phyloP scores from a whole-genome alignment of 2,888 invertebrate genomes.

The Pteria penguin region DNA sequence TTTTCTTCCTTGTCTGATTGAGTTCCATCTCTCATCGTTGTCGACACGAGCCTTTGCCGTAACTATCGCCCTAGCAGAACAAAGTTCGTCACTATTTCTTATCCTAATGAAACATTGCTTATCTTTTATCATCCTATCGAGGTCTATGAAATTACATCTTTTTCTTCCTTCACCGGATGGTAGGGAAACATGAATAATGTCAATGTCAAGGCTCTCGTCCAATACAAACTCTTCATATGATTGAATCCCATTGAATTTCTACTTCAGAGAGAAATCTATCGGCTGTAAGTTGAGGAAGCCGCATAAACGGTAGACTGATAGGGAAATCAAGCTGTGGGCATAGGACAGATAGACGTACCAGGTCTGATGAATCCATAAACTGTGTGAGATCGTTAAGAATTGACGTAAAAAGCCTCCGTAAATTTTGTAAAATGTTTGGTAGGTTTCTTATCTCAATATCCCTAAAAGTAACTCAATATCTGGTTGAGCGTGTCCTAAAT shows the following conservation, averaged over 20 bases:
- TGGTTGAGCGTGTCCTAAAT: slow-evolving; percentile 20
- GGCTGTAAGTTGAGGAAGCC: slow-evolving; percentile 28
- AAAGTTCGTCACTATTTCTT: slow-evolving; percentile 41
- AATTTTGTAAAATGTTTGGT: slow-evolving; percentile 13
- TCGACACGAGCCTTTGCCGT: slow-evolving; percentile 46
- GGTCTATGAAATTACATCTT: slow-evolving; percentile 37
- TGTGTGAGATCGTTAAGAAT: slow-evolving; percentile 15
- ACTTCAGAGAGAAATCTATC: slow-evolving; percentile 42
- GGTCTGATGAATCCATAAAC: slow-evolving; percentile 25
- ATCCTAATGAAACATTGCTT: slow-evolving; percentile 46
- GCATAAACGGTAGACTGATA: slow-evolving; percentile 42
- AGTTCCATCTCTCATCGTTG: slow-evolving; percentile 42
- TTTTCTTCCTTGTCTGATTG: slow-evolving; percentile 36
- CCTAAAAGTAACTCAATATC: slow-evolving; percentile 19
- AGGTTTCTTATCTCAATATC: slow-evolving; percentile 23
- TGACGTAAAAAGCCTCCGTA: slow-evolving; percentile 8
- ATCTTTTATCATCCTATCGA: slow-evolving; percentile 38
- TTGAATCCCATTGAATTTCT: slow-evolving; percentile 41
- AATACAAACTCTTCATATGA: slow-evolving; percentile 47
- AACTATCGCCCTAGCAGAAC: slow-evolving; percentile 48
- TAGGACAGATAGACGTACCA: slow-evolving; percentile 44
- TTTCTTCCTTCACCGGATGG: slow-evolving; percentile 36
- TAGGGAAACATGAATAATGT: slow-evolving; percentile 40
- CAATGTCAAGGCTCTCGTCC: slow-evolving; percentile 43
- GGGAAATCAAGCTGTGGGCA: slow-evolving; percentile 44